phyloP scores from a whole-genome alignment of 2,888 invertebrate species.

The Tenthredo scrophulariae region DNA sequence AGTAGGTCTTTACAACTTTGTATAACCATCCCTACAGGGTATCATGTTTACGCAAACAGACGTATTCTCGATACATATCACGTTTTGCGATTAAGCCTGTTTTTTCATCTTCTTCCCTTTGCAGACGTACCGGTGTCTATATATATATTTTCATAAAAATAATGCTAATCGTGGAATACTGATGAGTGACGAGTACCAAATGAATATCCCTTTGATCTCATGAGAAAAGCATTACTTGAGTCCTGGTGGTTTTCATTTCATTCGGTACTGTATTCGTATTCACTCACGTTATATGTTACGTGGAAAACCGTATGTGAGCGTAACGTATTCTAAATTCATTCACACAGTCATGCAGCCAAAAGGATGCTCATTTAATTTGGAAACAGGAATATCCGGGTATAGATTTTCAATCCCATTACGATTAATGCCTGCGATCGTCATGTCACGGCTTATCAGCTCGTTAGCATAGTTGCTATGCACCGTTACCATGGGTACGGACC shows the following conservation, averaged over 20 bases:
- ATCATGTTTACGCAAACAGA: neutral
- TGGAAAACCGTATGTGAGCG: neutral
- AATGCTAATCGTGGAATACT: neutral
- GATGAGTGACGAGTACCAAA: neutral
- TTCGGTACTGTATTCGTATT: neutral
- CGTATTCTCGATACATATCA: neutral
- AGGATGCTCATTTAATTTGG: neutral
- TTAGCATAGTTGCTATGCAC: neutral
- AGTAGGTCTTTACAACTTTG: neutral
- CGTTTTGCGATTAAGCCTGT: neutral
- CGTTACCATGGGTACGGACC: neutral
- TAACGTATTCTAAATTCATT: neutral
- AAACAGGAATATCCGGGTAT: neutral
- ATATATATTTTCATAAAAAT: neutral
- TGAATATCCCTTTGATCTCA: slow-evolving; percentile 22
- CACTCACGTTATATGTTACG: neutral
- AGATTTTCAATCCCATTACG: slow-evolving; percentile 2
- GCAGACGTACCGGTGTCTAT: neutral
- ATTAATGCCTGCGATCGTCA: neutral
- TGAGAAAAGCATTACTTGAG: neutral
- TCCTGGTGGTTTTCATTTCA: neutral
- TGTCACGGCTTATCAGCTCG: neutral
- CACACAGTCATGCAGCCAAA: neutral
- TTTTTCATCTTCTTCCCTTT: neutral
- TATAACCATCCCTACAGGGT: neutral